Evolutionary conservation across 2,888 invertebrate species (phyloP), one percentile per base, ranked within the genome.

Genomic region (Panzeria rudis): DNA sequence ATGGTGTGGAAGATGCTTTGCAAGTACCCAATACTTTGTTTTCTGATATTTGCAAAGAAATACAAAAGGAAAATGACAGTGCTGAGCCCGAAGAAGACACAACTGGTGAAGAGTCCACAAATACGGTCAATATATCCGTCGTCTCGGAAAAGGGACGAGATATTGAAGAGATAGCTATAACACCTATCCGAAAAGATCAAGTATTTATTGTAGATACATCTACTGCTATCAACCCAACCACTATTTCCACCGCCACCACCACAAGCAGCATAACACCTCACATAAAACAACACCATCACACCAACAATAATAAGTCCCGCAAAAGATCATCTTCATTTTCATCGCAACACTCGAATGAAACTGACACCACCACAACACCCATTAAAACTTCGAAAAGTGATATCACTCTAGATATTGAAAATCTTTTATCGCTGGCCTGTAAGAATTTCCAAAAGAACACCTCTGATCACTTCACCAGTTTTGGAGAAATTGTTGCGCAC

Each of bases 401-500:
- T 80, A 89, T 91, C 64, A 89, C 90, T 15, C 89, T 89, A 6
- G 91, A 92, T 78, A 90, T 92, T 56, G 92, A 92, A 41, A 91
- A 92, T 17, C 83, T 92, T 0, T 87, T 92, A 44, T 89, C 90
- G 5, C 71, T 92, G 47, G 92, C 92, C 0, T 90, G 92, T 35
- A 92, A 90, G 71, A 91, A 89, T 84, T 89, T 91, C 3, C 90
- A 90, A 69, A 90, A 87, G 52, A 89, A 89, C 32, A 62, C 87
- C 35, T 92, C 92, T 47, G 92, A 92, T 71, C 90, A 91, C 73
- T 92, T 89, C 59, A 86, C 91, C 23, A 90, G 88, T 84, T 91
- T 92, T 76, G 92, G 92, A 0, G 92, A 92, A 83, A 90, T 92
- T 25, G 92, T 92, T 72, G 91, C 92, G 17, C 91, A 92, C 77